These are phyloP conservation scores for Pseudolaguvia tuberculata DNA, from an alignment of 2,113 vertebrate species.

Conservation along the genomic window DNA sequence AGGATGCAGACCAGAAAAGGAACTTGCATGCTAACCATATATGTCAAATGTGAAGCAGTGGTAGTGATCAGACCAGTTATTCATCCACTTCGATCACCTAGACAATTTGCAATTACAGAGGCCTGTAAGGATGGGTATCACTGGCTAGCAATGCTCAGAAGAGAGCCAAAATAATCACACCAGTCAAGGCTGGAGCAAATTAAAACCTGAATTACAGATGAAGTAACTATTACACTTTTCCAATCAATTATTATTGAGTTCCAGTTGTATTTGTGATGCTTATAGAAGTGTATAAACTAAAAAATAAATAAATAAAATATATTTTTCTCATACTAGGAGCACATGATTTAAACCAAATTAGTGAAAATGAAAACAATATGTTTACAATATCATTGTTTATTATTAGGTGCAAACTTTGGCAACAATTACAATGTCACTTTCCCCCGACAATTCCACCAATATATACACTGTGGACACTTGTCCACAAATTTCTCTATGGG, in stretches of 20 bases:
- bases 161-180: no score
- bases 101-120: no score
- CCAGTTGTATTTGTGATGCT: background rate
- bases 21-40: no score
- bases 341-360: background rate
- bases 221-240: background rate
- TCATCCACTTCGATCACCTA: no score
- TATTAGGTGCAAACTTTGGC: conserved; percentile 9
- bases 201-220: background rate
- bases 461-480: background rate
- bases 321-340: no score
- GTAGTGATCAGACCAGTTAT: no score
- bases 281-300: background rate
- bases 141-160: no score
- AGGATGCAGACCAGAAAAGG: no score
- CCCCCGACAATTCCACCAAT: background rate
- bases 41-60: no score
- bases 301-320: no score
- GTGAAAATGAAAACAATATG: background rate
- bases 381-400: background rate
- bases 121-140: no score
- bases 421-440: background rate
- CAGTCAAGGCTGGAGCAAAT: background rate
- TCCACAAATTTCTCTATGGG: background rate
- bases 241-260: background rate